These are phyloP conservation scores for Calypte anna DNA, from an alignment of 2,113 vertebrate species.

Conservation along the genomic window DNA sequence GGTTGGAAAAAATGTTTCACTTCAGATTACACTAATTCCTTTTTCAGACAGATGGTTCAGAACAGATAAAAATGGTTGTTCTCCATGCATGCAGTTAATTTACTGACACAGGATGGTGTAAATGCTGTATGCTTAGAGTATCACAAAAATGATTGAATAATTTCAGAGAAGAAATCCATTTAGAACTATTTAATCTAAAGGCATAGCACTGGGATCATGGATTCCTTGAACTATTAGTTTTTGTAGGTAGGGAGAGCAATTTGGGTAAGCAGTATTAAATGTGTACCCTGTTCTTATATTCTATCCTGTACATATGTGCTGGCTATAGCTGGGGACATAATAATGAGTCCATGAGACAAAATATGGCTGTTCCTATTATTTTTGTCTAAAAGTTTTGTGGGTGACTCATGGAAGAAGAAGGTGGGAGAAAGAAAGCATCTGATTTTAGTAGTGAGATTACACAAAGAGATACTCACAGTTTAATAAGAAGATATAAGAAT, in stretches of 20 bases:
- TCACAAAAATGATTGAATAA: background rate
- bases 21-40: background rate
- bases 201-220: background rate
- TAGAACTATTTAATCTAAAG: background rate
- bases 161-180: background rate
- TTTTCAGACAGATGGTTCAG: background rate
- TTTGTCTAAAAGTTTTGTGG: background rate
- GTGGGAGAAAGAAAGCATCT: background rate
- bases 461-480: too few relatives aligned
- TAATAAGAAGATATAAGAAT: background rate
- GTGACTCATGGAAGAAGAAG: background rate
- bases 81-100: background rate
- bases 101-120: background rate
- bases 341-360: background rate
- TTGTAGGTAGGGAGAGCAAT: background rate
- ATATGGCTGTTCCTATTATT: background rate
- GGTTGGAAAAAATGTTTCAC: background rate
- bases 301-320: background rate
- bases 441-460: background rate
- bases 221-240: background rate
- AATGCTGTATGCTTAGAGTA: background rate
- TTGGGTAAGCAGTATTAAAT: background rate
- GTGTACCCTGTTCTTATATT: background rate
- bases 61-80: background rate
- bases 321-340: background rate